These are phyloP conservation scores for Nemoura dubitans DNA, from an alignment of 2,888 invertebrate genomes.

Conservation along the genomic window DNA sequence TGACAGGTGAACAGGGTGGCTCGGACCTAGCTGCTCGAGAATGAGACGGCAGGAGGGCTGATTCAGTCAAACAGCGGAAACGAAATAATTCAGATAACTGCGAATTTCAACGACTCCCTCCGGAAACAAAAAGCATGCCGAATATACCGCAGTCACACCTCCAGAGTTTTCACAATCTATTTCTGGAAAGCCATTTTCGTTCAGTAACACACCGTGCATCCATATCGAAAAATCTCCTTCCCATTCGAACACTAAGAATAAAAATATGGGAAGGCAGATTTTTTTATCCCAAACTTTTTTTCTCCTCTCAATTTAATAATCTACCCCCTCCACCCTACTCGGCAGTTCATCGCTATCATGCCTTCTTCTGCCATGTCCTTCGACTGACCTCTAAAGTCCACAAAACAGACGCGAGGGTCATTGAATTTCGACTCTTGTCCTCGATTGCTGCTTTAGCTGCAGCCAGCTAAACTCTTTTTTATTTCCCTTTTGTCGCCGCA, in stretches of 20 bases:
- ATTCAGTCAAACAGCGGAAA: background rate
- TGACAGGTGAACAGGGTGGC: background rate
- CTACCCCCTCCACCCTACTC: constrained; percentile 14
- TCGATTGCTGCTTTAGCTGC: constrained; percentile 47
- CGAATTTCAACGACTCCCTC: background rate
- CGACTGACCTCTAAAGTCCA: constrained; percentile 62
- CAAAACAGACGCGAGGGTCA: constrained; percentile 57
- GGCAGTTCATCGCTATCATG: constrained; percentile 16
- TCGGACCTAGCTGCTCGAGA: background rate
- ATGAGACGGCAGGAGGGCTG: background rate
- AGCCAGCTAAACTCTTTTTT: constrained; percentile 41
- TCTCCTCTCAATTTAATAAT: constrained; percentile 26
- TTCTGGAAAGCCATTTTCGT: background rate
- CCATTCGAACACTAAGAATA: background rate
- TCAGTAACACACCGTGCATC: background rate
- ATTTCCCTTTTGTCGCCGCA: background rate
- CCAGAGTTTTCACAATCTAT: background rate
- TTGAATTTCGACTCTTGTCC: constrained; percentile 64
- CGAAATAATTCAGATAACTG: background rate
- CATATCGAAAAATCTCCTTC: background rate
- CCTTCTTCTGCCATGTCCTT: constrained; percentile 58
- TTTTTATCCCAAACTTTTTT: background rate
- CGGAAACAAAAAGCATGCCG: background rate
- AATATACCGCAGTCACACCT: background rate
- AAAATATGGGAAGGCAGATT: constrained; percentile 16